A percentile compares a stretch with the other conserved stretches of the same genome.
Evolutionary conservation across 2,113 vertebrate genomes (phyloP).

Genomic region (Eidolon helvum): DNA sequence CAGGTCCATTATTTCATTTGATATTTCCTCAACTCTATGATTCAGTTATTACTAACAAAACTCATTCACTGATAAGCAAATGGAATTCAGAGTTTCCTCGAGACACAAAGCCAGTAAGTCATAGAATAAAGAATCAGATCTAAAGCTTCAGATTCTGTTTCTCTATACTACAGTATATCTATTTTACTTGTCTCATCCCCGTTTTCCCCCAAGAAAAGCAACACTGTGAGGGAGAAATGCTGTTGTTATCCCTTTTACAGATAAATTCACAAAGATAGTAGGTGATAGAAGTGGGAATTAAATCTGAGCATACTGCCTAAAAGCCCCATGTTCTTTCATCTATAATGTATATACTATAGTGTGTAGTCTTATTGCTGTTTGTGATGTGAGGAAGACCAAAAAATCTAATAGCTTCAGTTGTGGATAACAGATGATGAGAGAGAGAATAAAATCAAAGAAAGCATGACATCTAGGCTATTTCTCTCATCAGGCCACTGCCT

Average conservation of each 20-base stretch:
- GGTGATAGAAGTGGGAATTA: not conserved
- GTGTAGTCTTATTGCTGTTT: not conserved
- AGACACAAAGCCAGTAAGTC: not conserved
- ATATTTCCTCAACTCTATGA: not conserved
- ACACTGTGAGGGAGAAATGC: not conserved
- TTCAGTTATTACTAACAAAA: constrained; percentile 40
- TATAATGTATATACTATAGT: not conserved
- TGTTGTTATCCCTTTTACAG: not conserved
- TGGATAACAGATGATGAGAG: not conserved
- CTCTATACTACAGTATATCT: not conserved
- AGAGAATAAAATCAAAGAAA: not conserved
- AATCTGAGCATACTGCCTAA: not conserved
- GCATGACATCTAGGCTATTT: accelerated
- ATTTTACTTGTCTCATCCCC: not conserved
- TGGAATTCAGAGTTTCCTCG: constrained; percentile 9
- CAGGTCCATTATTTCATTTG: constrained; percentile 42
- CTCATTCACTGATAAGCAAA: not conserved
- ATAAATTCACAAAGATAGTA: constrained; percentile 22
- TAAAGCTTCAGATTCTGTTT: not conserved
- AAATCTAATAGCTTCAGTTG: not conserved
- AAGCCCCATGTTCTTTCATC: not conserved
- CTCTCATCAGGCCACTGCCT: not conserved
- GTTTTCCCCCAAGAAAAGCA: not conserved
- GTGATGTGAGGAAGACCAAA: not conserved
- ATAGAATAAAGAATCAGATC: not conserved